These are phyloP conservation scores for Sebastes trivittatus DNA, from an alignment of 2,797 vertebrate genomes.

Conservation along the genomic window DNA sequence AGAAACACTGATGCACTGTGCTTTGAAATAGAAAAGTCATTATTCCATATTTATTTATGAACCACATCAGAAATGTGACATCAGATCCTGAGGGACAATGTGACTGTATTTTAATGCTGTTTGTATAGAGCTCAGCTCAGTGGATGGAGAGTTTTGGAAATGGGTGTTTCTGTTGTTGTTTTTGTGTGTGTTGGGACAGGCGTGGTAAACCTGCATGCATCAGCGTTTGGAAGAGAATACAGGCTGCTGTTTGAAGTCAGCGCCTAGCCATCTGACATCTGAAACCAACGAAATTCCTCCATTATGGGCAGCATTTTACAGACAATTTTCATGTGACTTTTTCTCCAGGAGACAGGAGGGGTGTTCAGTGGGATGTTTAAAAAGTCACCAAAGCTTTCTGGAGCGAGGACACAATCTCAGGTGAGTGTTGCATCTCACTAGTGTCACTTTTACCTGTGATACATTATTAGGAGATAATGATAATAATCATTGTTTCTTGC, in stretches of 20 bases:
- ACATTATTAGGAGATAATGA: background rate
- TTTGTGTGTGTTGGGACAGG: background rate
- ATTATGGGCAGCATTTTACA: no score
- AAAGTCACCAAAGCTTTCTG: slow-evolving; percentile 38
- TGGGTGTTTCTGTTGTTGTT: background rate
- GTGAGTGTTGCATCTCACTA: slow-evolving; percentile 14
- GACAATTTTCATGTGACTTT: background rate
- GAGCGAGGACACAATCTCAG: slow-evolving; percentile 41
- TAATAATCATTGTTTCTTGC: background rate
- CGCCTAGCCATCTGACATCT: background rate
- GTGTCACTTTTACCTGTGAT: background rate
- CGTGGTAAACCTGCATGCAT: background rate
- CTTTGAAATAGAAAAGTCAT: no score
- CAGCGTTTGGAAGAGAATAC: background rate
- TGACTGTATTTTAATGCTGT: no score
- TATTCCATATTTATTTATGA: no score
- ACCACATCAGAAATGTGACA: no score
- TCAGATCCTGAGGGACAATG: no score
- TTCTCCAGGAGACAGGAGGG: slow-evolving; percentile 45
- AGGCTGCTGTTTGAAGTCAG: background rate
- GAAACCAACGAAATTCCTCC: background rate
- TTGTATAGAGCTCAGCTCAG: no score
- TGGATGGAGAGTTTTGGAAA: background rate
- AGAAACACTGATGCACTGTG: no score
- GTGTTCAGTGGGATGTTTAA: slow-evolving; percentile 59